phyloP scores from a whole-genome alignment of 2,113 vertebrate species.

The Argyrosomus japonicus region DNA sequence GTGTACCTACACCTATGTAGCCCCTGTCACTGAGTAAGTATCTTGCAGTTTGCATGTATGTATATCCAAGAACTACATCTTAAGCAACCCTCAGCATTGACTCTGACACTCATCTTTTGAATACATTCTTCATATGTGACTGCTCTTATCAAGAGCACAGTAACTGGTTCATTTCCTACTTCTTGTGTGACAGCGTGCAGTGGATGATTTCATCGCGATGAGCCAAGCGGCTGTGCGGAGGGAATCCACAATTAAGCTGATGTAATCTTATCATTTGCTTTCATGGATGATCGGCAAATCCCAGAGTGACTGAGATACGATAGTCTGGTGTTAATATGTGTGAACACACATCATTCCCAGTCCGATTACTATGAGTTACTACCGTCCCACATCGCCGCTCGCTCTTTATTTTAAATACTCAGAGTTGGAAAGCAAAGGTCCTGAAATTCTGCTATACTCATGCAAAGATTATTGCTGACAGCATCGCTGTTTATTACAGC shows the following conservation, averaged over 20 bases:
- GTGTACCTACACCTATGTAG: too few relatives aligned
- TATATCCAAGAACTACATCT: not conserved
- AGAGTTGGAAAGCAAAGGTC: constrained; percentile 8
- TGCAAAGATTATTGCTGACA: constrained; percentile 42
- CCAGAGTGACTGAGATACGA: constrained; percentile 16
- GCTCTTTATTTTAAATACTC: constrained; percentile 20
- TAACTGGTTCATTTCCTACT: constrained; percentile 24
- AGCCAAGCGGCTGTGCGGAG: constrained; percentile 12
- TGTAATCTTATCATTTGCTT: constrained; percentile 64
- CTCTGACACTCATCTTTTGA: not conserved
- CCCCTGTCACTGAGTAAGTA: too few relatives aligned
- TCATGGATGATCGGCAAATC: constrained; percentile 52
- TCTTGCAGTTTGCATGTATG: too few relatives aligned
- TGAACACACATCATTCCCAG: constrained; percentile 8
- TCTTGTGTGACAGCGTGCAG: constrained; percentile 16
- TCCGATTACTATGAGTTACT: constrained; percentile 7
- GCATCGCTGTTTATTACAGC: constrained; percentile 12
- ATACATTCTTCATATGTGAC: not conserved
- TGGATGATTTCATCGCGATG: constrained; percentile 31
- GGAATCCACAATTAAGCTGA: constrained; percentile 30
- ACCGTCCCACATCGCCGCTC: constrained; percentile 20
- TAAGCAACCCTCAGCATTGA: not conserved
- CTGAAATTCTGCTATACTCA: constrained; percentile 32
- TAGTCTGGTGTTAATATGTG: constrained; percentile 8
- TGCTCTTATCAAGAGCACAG: constrained; percentile 4